Conservation (phyloP, 2,888 invertebrate genomes). For the Dicranocentrus wangi region DNA sequence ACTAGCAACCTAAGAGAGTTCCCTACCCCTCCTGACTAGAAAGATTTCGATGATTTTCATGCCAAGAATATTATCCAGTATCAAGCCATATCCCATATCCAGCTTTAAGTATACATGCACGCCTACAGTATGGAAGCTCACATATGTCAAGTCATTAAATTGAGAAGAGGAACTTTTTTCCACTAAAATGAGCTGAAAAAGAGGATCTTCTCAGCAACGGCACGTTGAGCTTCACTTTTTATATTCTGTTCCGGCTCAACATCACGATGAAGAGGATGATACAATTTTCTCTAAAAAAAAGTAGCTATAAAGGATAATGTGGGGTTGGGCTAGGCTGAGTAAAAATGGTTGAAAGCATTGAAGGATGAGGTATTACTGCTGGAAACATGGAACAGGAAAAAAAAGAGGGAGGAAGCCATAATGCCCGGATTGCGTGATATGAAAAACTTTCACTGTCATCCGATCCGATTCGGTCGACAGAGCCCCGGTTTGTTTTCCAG, state of each 20-base stretch:
- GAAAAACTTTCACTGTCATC: slow-evolving; percentile 68
- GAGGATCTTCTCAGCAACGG: slow-evolving; percentile 15
- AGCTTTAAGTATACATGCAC: not conserved
- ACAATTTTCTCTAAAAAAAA: slow-evolving; percentile 26
- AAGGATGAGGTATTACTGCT: slow-evolving; percentile 39
- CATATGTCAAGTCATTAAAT: slow-evolving; percentile 65
- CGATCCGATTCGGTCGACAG: slow-evolving; percentile 58
- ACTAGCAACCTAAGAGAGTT: not conserved
- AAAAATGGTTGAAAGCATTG: slow-evolving; percentile 42
- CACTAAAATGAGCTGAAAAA: slow-evolving; percentile 61
- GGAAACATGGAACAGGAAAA: slow-evolving; percentile 8
- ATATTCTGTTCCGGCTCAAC: slow-evolving; percentile 21
- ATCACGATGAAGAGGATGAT: slow-evolving; percentile 24
- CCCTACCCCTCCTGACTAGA: not conserved
- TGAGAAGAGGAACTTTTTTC: slow-evolving; percentile 59
- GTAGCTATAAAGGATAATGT: not conserved
- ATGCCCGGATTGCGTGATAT: slow-evolving; percentile 70
- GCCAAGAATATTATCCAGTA: slow-evolving; percentile 30
- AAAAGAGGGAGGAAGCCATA: slow-evolving; percentile 68
- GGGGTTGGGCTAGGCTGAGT: slow-evolving; percentile 1
- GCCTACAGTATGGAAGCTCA: slow-evolving; percentile 16
- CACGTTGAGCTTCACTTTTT: not conserved
- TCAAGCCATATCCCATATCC: not conserved
- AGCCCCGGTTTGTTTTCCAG: slow-evolving; percentile 29
- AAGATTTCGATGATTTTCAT: slow-evolving; percentile 45